Percentiles rank a stretch among this genome's conserved stretches.
Conservation (phyloP, 2,797 vertebrate species). For the Psittacula echo region DNA sequence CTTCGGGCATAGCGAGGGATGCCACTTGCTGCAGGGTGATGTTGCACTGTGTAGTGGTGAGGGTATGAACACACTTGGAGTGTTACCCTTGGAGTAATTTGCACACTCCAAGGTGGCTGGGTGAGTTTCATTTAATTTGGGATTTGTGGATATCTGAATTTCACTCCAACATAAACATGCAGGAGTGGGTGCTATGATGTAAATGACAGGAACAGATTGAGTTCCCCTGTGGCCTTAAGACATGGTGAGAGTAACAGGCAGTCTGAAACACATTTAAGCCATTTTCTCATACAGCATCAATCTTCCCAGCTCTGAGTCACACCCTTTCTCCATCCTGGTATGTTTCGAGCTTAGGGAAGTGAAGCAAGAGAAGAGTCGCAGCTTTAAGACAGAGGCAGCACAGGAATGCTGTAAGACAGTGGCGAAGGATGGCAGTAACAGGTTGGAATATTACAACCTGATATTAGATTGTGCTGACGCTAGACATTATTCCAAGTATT, state of each 20-base stretch:
- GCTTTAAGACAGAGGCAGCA: not conserved
- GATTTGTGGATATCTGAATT: not conserved
- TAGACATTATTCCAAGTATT: not conserved
- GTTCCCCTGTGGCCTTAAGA: not conserved
- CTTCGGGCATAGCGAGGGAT: accelerated
- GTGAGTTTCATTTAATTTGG: not conserved
- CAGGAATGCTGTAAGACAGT: not conserved
- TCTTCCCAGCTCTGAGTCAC: not conserved
- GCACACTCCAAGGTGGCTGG: not conserved
- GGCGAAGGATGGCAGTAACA: not conserved
- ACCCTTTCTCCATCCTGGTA: not conserved
- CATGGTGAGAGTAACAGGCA: not conserved
- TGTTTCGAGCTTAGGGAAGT: not conserved
- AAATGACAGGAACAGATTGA: not conserved
- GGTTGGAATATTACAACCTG: not conserved
- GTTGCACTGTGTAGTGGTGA: too few species aligned
- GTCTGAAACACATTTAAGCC: not conserved
- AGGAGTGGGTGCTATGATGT: not conserved
- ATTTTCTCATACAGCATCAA: accelerated
- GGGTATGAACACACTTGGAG: not conserved
- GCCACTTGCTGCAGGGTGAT: not conserved
- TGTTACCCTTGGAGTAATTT: not conserved
- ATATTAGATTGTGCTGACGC: not conserved
- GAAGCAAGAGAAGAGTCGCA: not conserved
- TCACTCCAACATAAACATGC: not conserved